Evolutionary conservation across 2,888 invertebrate genomes (phyloP).

Genomic region (Automeris io): DNA sequence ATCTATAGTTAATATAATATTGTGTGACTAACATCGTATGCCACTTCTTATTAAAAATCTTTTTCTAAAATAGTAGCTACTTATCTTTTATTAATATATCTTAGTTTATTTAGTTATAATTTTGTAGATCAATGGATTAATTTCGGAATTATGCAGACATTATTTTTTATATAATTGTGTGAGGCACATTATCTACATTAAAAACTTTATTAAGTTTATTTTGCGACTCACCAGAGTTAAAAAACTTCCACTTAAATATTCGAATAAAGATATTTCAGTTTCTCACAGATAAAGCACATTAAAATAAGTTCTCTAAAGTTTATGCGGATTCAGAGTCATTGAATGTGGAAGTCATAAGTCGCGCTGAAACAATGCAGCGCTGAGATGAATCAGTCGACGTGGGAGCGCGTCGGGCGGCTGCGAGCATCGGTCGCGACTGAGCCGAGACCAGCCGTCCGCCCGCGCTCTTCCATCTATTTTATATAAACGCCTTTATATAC

Average conservation of each 20-base stretch:
- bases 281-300: slow-evolving; percentile 24
- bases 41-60: no score
- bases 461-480: slow-evolving; percentile 58
- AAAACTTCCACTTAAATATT: slow-evolving; percentile 18
- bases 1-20: no score
- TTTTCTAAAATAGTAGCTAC: no score
- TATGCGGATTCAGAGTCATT: not conserved
- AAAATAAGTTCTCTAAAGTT: slow-evolving; percentile 9
- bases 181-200: not conserved
- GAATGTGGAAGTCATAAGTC: slow-evolving; percentile 13
- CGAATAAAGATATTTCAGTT: slow-evolving; percentile 19
- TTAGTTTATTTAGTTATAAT: no score
- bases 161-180: no score
- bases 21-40: no score
- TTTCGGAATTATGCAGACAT: no score
- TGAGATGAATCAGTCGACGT: slow-evolving; percentile 14
- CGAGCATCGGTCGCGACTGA: slow-evolving; percentile 59
- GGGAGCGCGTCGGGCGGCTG: slow-evolving; percentile 28
- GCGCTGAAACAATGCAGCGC: slow-evolving; percentile 25
- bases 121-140: no score
- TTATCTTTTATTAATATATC: no score
- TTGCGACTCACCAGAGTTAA: slow-evolving; percentile 29
- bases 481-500: slow-evolving; percentile 71
- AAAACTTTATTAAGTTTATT: not conserved
- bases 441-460: slow-evolving; percentile 37